phyloP scores from a whole-genome alignment of 2,797 vertebrate genomes.

The Scomberomorus guttatus region DNA sequence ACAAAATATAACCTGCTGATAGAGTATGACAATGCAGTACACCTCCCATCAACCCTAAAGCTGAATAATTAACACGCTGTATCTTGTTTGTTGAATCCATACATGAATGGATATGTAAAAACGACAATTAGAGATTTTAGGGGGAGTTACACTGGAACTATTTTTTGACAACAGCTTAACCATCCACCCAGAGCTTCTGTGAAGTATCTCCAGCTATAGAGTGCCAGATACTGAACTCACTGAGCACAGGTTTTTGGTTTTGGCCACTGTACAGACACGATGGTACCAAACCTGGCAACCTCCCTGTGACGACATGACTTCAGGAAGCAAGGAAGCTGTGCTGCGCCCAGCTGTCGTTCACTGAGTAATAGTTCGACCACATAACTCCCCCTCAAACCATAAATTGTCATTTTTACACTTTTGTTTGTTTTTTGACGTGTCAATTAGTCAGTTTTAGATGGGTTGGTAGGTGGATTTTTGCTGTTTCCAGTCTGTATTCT shows the following conservation, averaged over 20 bases:
- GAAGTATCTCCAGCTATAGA: not conserved
- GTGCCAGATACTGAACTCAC: too few species aligned
- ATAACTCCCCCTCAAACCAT: too few species aligned
- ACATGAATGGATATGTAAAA: not conserved
- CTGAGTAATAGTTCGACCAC: too few species aligned
- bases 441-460: not conserved
- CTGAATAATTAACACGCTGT: not conserved
- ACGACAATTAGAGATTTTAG: not conserved
- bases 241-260: not conserved
- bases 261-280: too few species aligned
- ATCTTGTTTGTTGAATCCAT: not conserved
- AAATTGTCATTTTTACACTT: too few species aligned
- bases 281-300: too few species aligned
- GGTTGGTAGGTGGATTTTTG: not conserved
- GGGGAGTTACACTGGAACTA: too few species aligned
- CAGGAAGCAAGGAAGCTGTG: too few species aligned
- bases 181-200: not conserved
- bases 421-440: too few species aligned
- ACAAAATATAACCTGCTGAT: not conserved
- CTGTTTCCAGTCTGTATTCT: too few species aligned
- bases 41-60: not conserved
- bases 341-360: too few species aligned
- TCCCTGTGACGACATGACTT: too few species aligned
- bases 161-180: not conserved
- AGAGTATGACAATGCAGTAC: not conserved